Evolutionary conservation across 1,140 invertebrate species (phyloP), one percentile per base, ranked within the genome.

Genomic region (Cotesia vestalis): DNA sequence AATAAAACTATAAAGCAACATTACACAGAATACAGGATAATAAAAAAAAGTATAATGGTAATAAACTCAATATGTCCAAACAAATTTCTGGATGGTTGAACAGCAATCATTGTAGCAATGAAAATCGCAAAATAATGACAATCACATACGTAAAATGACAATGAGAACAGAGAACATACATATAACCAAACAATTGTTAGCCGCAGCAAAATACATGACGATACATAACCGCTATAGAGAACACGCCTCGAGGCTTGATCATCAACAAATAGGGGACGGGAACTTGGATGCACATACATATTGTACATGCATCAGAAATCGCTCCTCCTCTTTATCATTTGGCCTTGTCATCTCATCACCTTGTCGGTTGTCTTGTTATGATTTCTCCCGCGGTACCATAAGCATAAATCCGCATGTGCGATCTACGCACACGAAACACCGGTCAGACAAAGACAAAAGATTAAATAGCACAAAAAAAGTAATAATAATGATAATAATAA

Each of bases 121-220:
- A 81, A 77, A 83, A 84, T 85, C 79, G 80, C 82, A 78, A 84
- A 86, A 86, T 85, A 85, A 85, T 83, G 84, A 85, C 80, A 81
- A 85, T 83, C 78, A 75, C 69, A 69, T 46, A 46, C 40, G 40
- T 46, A 46, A 46, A 46, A 46, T 64, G 73, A 82, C 81, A 83
- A 83, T 84, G 81, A 79, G 38, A 38, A 38, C 34, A 68, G n/a
- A 40, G 5, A 46, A 51, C 27, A 27, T 20, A 17, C 20, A 20
- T 40, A 53, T 52, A 51, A 27, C 4, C 53, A n/a, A 46, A 14
- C 53, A 17, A 55, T 17, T 55, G 17, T 38, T 52, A 66, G n/a
- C 27, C 46, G 14, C 17, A 14, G 35, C 17, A 17, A 36, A 12
- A 73, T 74, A 63, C 34, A 35, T 12, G 61, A n/a, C 34, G 63